Percentiles rank a stretch among this genome's conserved stretches.
Evolutionary conservation across 2,113 vertebrate species (phyloP).

Genomic region (Hyperoodon ampullatus): DNA sequence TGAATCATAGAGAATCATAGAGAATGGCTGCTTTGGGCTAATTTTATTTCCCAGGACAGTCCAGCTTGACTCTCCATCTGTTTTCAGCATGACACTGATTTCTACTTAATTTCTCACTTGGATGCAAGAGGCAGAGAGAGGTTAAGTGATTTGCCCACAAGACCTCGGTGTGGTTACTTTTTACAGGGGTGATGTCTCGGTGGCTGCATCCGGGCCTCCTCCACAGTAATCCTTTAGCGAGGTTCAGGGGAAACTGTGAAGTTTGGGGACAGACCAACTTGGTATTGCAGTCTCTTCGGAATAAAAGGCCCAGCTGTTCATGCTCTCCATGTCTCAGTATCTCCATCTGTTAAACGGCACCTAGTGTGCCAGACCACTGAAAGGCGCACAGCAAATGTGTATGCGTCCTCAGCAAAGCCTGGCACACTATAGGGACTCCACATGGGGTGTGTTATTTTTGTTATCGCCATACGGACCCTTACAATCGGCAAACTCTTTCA

Average conservation of each 20-base stretch:
- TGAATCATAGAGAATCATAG: background rate
- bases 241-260: background rate
- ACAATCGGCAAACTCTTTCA: background rate
- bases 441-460: background rate
- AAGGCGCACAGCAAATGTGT: background rate
- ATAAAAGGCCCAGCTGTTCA: background rate
- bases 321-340: background rate
- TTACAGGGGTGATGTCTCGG: background rate
- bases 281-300: background rate
- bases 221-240: background rate
- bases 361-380: background rate
- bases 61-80: constrained; percentile 23
- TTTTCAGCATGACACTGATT: constrained; percentile 35
- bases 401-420: background rate
- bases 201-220: background rate
- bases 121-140: constrained; percentile 1
- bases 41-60: constrained; percentile 51
- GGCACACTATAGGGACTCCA: accelerated
- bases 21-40: constrained; percentile 17
- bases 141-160: background rate
- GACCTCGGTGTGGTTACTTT: background rate
- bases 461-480: background rate
- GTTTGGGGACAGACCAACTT: background rate
- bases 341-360: background rate
- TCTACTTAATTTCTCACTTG: constrained; percentile 43